These are phyloP conservation scores for Phorcus lineatus DNA, from an alignment of 2,888 invertebrate species.

Conservation along the genomic window DNA sequence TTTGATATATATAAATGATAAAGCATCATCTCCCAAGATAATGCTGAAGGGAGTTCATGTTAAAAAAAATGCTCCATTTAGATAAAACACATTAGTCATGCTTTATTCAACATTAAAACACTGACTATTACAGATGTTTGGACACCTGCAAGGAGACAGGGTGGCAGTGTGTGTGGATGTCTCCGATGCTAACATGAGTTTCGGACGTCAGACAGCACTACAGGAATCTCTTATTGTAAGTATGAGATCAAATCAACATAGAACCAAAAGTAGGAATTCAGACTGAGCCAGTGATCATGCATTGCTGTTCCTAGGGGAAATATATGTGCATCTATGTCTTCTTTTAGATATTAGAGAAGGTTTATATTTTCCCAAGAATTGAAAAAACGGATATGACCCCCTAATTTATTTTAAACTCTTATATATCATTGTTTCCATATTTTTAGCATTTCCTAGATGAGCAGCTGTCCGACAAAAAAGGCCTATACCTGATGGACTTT, in stretches of 20 bases:
- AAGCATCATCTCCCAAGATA: too few species aligned
- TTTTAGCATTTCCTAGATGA: slow-evolving; percentile 75
- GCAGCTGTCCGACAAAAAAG: slow-evolving; percentile 70
- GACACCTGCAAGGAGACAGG: slow-evolving; percentile 70
- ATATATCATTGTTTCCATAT: not conserved
- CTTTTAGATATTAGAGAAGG: too few species aligned
- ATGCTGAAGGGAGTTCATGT: too few species aligned
- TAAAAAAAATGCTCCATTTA: not conserved
- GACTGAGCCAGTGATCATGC: too few species aligned
- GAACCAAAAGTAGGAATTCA: too few species aligned
- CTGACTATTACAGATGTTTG: slow-evolving; percentile 69
- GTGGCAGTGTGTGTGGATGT: slow-evolving; percentile 72
- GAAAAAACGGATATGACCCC: too few species aligned
- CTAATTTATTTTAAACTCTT: too few species aligned
- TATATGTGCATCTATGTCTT: too few species aligned
- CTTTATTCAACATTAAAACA: not conserved
- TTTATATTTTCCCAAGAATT: too few species aligned
- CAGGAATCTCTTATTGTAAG: slow-evolving; percentile 73
- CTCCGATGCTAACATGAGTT: slow-evolving; percentile 74
- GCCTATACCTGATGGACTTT: slow-evolving; percentile 71
- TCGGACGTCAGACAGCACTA: slow-evolving; percentile 71
- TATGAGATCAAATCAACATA: slow-evolving; percentile 1
- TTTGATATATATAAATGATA: too few species aligned
- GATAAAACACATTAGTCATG: not conserved
- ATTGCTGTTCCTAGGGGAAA: too few species aligned